phyloP scores from a whole-genome alignment of 2,113 vertebrate species.

The Microcebus ravelobensis region DNA sequence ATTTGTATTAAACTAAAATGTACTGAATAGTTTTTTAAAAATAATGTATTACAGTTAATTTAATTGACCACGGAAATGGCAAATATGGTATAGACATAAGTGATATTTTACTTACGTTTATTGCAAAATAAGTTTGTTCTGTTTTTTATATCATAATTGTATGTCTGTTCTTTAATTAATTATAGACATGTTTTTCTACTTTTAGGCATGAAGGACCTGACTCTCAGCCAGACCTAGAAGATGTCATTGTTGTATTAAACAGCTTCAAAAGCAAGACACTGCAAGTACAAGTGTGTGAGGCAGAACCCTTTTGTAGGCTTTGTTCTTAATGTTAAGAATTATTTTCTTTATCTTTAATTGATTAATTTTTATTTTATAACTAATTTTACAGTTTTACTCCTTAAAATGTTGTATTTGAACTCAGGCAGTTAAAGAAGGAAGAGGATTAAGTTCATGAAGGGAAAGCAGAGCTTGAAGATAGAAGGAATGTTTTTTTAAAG shows the following conservation, averaged over 20 bases:
- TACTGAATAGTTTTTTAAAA: slow-evolving; percentile 28
- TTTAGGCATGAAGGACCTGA: slow-evolving; percentile 94
- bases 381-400: neutral
- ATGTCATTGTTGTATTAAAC: slow-evolving; percentile 92
- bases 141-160: neutral
- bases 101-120: neutral
- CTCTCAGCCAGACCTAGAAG: slow-evolving; percentile 86
- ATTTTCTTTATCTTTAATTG: neutral
- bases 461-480: neutral
- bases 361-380: neutral
- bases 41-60: neutral
- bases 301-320: neutral
- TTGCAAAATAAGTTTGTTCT: neutral
- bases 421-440: neutral
- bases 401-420: neutral
- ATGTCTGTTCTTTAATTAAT: neutral
- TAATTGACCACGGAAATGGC: neutral
- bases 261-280: slow-evolving; percentile 97
- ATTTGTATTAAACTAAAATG: slow-evolving; percentile 39
- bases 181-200: slow-evolving; percentile 27
- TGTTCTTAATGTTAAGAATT: neutral
- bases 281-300: slow-evolving; percentile 92
- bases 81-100: neutral
- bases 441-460: neutral
- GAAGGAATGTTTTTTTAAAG: neutral